phyloP scores from a whole-genome alignment of 2,113 vertebrate species.

The Oreocharis arfaki region DNA sequence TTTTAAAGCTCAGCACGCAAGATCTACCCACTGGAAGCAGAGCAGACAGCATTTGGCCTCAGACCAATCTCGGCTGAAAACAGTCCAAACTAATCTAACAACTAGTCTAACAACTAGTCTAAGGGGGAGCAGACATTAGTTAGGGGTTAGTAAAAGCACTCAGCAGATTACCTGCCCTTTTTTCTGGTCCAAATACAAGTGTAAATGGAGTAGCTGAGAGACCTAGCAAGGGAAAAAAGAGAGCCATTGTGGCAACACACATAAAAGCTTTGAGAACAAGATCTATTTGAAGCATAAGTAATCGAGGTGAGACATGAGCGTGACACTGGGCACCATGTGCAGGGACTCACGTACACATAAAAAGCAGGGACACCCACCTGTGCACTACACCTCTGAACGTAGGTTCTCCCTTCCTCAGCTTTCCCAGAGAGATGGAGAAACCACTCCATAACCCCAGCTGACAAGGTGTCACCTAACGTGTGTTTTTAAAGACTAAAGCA shows the following conservation, averaged over 20 bases:
- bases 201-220: slow-evolving; percentile 73
- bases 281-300: background rate
- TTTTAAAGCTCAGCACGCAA: background rate
- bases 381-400: background rate
- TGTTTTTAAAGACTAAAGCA: background rate
- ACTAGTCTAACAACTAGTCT: background rate
- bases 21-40: background rate
- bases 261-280: background rate
- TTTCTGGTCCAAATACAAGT: slow-evolving; percentile 75
- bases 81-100: background rate
- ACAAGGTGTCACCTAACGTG: background rate
- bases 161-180: slow-evolving; percentile 78
- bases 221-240: slow-evolving; percentile 74
- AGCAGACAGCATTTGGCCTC: background rate
- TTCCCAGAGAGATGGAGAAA: background rate
- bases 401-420: background rate
- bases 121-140: background rate
- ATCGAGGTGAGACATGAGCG: background rate
- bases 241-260: slow-evolving; percentile 59
- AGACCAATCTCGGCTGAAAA: background rate
- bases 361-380: background rate
- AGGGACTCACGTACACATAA: background rate
- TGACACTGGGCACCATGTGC: background rate
- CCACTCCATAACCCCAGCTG: background rate
- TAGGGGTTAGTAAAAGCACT: slow-evolving; percentile 64